phyloP scores from a whole-genome alignment of 2,797 vertebrate species.

The Decapterus maruadsi region DNA sequence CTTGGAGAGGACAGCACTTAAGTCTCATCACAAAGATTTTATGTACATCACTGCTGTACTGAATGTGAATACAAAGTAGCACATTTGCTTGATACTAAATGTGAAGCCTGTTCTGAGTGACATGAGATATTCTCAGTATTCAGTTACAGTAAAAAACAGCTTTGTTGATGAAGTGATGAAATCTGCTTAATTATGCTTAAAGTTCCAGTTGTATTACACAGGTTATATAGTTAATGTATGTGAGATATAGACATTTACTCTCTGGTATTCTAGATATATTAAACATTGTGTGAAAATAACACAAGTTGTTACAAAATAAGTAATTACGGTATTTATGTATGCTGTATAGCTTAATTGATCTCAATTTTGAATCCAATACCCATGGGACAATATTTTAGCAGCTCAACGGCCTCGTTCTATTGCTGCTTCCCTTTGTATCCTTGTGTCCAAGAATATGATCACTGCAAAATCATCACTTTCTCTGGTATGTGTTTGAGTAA shows the following conservation, averaged over 20 bases:
- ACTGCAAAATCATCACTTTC: too few species aligned
- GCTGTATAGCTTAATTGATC: not conserved
- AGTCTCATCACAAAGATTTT: not conserved
- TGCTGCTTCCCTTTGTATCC: not conserved
- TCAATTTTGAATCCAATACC: not conserved
- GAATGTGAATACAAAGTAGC: not conserved
- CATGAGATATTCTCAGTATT: not conserved
- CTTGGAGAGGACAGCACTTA: not conserved
- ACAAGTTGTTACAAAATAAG: not conserved
- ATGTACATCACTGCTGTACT: not conserved
- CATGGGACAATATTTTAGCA: not conserved
- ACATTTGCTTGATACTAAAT: not conserved
- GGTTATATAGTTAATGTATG: too few species aligned
- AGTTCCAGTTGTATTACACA: too few species aligned
- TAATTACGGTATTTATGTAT: not conserved
- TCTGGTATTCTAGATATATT: not conserved
- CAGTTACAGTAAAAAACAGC: not conserved
- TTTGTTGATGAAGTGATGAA: not conserved
- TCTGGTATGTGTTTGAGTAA: too few species aligned
- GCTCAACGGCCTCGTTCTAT: too few species aligned
- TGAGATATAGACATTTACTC: not conserved
- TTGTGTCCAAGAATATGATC: constrained; percentile 9
- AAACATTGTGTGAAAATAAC: not conserved
- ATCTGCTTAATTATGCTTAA: too few species aligned
- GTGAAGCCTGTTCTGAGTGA: not conserved